These are phyloP conservation scores for Cephus pygmeus DNA, from an alignment of 2,888 invertebrate species.

Conservation along the genomic window DNA sequence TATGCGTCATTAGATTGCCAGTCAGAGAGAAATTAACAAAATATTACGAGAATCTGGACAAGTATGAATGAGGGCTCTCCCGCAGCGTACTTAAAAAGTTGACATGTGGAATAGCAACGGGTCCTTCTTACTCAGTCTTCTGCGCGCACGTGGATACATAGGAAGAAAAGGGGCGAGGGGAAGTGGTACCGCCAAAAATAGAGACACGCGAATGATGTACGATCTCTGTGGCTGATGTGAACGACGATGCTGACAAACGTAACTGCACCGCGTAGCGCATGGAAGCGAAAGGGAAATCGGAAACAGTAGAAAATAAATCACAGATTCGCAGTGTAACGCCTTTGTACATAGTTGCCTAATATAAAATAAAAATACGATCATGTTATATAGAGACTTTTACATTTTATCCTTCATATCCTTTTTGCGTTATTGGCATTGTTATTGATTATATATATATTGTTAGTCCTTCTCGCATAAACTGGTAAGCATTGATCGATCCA, in stretches of 20 bases:
- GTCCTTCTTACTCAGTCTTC: not conserved
- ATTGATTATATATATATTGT: not conserved
- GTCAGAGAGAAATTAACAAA: not conserved
- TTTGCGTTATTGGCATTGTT: not conserved
- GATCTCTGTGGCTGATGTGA: not conserved
- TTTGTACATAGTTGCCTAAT: conserved; percentile 53
- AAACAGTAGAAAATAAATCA: not conserved
- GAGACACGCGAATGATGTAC: not conserved
- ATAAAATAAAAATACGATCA: conserved; percentile 36
- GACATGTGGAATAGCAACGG: not conserved
- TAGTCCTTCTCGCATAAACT: not conserved
- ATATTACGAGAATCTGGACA: not conserved
- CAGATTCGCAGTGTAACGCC: conserved; percentile 35
- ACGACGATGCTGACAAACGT: not conserved
- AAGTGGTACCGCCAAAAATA: not conserved
- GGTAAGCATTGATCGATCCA: not conserved
- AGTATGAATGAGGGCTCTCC: not conserved
- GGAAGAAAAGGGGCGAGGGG: not conserved
- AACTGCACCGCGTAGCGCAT: not conserved
- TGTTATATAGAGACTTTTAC: not conserved
- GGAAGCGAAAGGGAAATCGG: not conserved
- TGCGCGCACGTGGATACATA: not conserved
- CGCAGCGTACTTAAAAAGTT: not conserved
- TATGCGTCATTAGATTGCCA: not conserved
- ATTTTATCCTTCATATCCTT: conserved; percentile 11